These are phyloP conservation scores for Margarornis squamiger DNA, from an alignment of 2,797 vertebrate species.

Conservation along the genomic window DNA sequence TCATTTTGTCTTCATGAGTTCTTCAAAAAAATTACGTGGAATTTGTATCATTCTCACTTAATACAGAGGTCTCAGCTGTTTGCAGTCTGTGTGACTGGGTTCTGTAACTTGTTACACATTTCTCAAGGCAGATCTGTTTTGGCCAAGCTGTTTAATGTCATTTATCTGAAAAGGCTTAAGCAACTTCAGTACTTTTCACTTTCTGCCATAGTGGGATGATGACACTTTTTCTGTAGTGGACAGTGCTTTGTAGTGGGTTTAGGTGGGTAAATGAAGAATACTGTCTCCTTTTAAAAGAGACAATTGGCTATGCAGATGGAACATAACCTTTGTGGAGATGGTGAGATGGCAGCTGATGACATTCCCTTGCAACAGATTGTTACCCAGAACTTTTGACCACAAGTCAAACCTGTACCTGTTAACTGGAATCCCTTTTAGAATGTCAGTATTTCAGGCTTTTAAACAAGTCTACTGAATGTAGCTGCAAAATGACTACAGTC, in stretches of 20 bases:
- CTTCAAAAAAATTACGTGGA: not conserved
- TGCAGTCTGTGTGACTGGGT: not conserved
- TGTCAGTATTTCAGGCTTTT: not conserved
- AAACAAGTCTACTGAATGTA: not conserved
- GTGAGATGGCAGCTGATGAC: not conserved
- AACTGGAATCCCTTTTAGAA: not conserved
- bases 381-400: not conserved
- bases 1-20: slow-evolving; percentile 63
- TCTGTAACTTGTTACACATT: not conserved
- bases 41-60: not conserved
- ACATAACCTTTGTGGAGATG: not conserved
- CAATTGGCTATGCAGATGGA: not conserved
- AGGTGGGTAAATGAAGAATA: not conserved
- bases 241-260: not conserved
- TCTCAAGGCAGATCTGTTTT: not conserved
- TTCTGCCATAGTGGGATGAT: not conserved
- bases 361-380: not conserved
- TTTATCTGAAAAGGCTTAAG: not conserved
- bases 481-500: not conserved
- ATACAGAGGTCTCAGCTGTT: not conserved
- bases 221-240: not conserved
- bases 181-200: not conserved
- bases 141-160: not conserved
- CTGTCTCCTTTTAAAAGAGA: not conserved
- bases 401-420: not conserved